Conservation (phyloP, 2,888 invertebrate genomes). For the Agonopterix subpropinquella region DNA sequence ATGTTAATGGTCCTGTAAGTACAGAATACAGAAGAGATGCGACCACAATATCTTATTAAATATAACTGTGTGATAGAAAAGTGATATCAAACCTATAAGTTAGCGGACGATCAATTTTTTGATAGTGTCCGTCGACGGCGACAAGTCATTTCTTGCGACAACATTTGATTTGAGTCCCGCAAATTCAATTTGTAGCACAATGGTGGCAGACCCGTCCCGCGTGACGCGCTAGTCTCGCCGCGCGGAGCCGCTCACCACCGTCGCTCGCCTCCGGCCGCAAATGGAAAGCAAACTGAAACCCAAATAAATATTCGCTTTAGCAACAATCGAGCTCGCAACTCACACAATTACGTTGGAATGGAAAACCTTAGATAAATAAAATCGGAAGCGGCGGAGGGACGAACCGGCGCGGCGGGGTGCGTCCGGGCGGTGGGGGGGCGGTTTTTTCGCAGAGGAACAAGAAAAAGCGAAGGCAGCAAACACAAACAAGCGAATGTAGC, state of each 20-base stretch:
- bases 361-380: conserved; percentile 74
- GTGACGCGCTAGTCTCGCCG: neutral
- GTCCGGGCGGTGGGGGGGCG: conserved; percentile 14
- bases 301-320: conserved; percentile 74
- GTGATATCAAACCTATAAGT: conserved; percentile 1
- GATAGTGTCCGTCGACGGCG: conserved; percentile 64
- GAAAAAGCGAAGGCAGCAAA: conserved; percentile 65
- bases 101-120: conserved; percentile 64
- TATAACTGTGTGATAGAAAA: neutral
- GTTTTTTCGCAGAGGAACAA: conserved; percentile 40
- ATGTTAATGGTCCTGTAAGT: too few species aligned
- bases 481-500: conserved; percentile 69
- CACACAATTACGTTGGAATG: conserved; percentile 70
- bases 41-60: neutral
- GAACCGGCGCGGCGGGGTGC: conserved; percentile 11
- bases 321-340: conserved; percentile 67
- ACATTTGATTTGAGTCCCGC: conserved; percentile 64
- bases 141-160: conserved; percentile 64
- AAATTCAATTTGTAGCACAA: conserved; percentile 69
- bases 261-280: conserved; percentile 11
- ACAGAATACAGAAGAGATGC: neutral
- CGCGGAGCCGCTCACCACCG: neutral
- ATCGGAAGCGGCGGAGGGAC: conserved; percentile 51
- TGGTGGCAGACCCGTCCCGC: conserved; percentile 14
- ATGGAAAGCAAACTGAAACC: conserved; percentile 62